Percentiles rank a stretch among this genome's conserved stretches.
Evolutionary conservation across 2,113 vertebrate genomes (phyloP).

Genomic region (Datnioides undecimradiatus): DNA sequence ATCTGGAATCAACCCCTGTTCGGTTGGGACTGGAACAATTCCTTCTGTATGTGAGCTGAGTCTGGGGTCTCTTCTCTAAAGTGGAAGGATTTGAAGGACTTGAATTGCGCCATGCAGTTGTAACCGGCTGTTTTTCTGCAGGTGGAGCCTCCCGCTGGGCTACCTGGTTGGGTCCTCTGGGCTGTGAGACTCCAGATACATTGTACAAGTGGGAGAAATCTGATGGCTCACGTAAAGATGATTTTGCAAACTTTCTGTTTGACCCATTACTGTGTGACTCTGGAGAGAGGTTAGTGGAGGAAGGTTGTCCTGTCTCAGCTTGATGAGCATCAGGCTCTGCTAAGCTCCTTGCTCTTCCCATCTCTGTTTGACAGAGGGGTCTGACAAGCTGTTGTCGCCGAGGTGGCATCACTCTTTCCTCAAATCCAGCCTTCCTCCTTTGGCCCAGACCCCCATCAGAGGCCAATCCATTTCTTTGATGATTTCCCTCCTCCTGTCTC

Average conservation of each 20-base stretch:
- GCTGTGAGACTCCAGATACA: slow-evolving; percentile 30
- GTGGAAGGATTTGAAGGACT: slow-evolving; percentile 54
- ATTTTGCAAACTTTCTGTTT: slow-evolving; percentile 62
- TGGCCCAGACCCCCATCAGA: slow-evolving; percentile 68
- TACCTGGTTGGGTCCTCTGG: slow-evolving; percentile 49
- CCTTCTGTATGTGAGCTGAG: slow-evolving; percentile 76
- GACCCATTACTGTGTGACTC: slow-evolving; percentile 65
- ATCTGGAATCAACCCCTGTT: slow-evolving; percentile 58
- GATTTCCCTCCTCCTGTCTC: slow-evolving; percentile 58
- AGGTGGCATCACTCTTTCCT: slow-evolving; percentile 77
- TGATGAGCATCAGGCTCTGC: slow-evolving; percentile 46
- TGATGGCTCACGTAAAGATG: slow-evolving; percentile 76
- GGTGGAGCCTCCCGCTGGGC: slow-evolving; percentile 53
- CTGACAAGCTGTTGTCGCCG: slow-evolving; percentile 83
- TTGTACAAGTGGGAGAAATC: slow-evolving; percentile 77
- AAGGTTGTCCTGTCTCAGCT: slow-evolving; percentile 36
- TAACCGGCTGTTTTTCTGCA: slow-evolving; percentile 37
- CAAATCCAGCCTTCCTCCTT: slow-evolving; percentile 78
- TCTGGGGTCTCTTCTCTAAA: slow-evolving; percentile 72
- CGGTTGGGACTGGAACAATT: slow-evolving; percentile 80
- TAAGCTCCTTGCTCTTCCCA: slow-evolving; percentile 62
- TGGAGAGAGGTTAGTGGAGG: slow-evolving; percentile 37
- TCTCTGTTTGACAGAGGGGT: slow-evolving; percentile 82
- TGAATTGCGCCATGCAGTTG: slow-evolving; percentile 29
- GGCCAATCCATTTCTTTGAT: slow-evolving; percentile 64